Evolutionary conservation across 2,797 vertebrate species (phyloP), one percentile per base, ranked within the genome.

Genomic region (Aphelocoma californica): DNA sequence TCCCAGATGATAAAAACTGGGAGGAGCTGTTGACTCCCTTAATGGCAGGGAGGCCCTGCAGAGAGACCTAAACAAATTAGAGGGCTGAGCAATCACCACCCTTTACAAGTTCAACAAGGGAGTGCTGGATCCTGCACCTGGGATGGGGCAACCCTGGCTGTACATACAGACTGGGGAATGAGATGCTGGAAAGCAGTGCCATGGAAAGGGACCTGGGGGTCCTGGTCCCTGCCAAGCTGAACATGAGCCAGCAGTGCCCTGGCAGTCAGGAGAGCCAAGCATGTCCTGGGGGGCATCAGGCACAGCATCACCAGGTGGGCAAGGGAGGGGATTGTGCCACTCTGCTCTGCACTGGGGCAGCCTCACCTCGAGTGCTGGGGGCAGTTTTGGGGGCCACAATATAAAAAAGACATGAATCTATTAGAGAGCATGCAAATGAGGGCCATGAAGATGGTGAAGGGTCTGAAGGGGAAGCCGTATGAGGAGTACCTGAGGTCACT

Each of bases 191-290:
- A 0, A 40, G 29, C 34, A 24, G 42, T 0, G 4, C 29, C 10
- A 13, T 0, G 0, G 8, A 15, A 72, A 23, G 42, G 24, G 1
- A 18, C 4, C 6, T 62, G 18, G 3, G 5, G 5, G 0, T n/a
- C 25, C 50, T 34, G 34, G 34, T 34, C 34, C 34, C 34, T 6
- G 42, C 20, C 50, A 20, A 65, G 42, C 1, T 34, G 60, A 73
- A 5, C 50, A 9, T 0, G 9, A 23, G 34, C 0, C 81, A 50
- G 70, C 25, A 57, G 60, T 42, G 51, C 31, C 51, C 51, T 57
- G 70, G 51, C 34, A 84, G 51, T 31, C 81, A 34, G 70, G 44
- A 74, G 51, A 1, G 36, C 6, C 60, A 65, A 0, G 1, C 20
- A 0, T 34, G 31, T 31, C 51, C 60, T 48, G 42, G 6, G n/a